Base-by-base conservation (phyloP, 2,797 vertebrate species). In the Dromococcyx pavoninus region DNA sequence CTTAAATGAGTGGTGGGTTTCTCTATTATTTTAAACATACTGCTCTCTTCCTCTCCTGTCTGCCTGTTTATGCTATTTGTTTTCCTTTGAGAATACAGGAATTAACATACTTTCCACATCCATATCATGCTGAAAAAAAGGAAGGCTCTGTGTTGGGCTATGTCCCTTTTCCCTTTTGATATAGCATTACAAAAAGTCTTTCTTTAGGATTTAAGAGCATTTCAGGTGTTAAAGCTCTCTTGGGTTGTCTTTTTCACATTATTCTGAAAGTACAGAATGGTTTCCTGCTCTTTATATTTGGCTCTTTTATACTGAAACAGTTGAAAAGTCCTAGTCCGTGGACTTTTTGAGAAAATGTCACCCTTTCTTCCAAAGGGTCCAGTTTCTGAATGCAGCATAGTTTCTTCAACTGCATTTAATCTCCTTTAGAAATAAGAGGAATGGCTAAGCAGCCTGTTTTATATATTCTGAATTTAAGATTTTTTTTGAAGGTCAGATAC, bases 211-310 rank as follows among this genome's bases (percentile, higher is more conserved):
- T 95, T 96, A 92, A 97, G 91, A 95, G 91, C 81, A 74, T 94
- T 96, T 91, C 95, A 95, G 93, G 92, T 96, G 94, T 93, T 93
- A 95, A 89, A 91, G 91, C 88, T 95, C 96, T 95, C 95, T 95
- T 91, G 94, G 95, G 96, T 95, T 95, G 95, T 95, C 91, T 96
- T 96, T 94, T 93, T 94, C 92, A 92, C 94, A 80, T 96, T 94
- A 96, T 96, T 96, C 94, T 89, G 93, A 93, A 95, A 96, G 92
- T 93, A 95, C 93, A 94, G 92, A 94, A 96, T 91, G 85, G 94
- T 92, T 97, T 96, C 92, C 95, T 96, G 88, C 89, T 97, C 94
- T 96, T 97, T 97, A 93, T 96, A 95, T 96, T 95, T 95, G 83
- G 82, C 80, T 92, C 90, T 95, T 97, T 97, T 96, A 93, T 97